phyloP scores from a whole-genome alignment of 2,113 vertebrate species.

The Phylloscopus whistleri region DNA sequence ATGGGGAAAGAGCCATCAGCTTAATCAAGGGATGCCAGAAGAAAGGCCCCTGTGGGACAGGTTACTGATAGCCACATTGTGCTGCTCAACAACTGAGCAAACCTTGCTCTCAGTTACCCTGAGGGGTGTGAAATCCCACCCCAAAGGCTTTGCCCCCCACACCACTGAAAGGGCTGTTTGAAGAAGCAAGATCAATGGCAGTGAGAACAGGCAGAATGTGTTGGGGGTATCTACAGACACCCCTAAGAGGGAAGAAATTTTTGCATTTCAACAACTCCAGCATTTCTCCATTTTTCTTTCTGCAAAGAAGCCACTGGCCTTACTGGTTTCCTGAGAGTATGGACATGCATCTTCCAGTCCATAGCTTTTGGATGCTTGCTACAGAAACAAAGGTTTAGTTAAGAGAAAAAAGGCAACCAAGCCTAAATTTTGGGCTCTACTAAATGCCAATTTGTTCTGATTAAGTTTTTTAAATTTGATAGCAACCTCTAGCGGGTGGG shows the following conservation, averaged over 20 bases:
- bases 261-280: neutral
- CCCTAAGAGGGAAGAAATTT: neutral
- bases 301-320: neutral
- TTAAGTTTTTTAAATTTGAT: conserved; percentile 30
- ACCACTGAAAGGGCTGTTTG: neutral
- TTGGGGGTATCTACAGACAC: neutral
- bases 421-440: conserved; percentile 54
- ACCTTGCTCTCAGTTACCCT: neutral
- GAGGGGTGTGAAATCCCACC: neutral
- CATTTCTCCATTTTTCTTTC: neutral
- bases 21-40: neutral
- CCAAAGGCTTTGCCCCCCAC: neutral
- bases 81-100: neutral
- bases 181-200: neutral
- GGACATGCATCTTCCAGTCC: neutral
- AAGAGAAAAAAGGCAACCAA: conserved; percentile 58
- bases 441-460: conserved; percentile 1
- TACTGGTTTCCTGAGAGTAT: neutral
- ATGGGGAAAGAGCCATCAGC: neutral
- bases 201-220: neutral
- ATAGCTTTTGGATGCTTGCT: neutral
- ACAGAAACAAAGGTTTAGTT: conserved; percentile 55
- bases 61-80: neutral
- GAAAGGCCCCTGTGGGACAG: neutral
- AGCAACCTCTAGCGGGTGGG: neutral